A percentile compares a stretch with the other conserved stretches of the same genome.
phyloP scores from a whole-genome alignment of 2,113 vertebrate species.

The Macquaria australasica region DNA sequence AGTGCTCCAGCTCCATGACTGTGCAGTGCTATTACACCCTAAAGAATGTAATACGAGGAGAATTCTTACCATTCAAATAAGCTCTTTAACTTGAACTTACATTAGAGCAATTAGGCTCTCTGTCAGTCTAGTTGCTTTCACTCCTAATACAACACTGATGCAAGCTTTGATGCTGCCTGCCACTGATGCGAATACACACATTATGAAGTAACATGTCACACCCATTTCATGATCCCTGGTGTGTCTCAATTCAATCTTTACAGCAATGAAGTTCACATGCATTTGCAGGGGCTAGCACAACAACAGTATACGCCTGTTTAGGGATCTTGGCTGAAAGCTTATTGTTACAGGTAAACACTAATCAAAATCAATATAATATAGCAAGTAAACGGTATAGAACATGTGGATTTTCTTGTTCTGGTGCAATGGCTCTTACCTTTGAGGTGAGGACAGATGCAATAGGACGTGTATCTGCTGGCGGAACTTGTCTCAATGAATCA shows the following conservation, averaged over 20 bases:
- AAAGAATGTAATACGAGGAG: conserved; percentile 30
- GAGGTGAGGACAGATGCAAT: conserved; percentile 51
- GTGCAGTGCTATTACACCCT: conserved; percentile 78
- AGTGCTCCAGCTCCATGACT: conserved; percentile 98
- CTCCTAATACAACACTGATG: conserved; percentile 16
- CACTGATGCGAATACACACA: conserved; percentile 51
- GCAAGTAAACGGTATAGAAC: neutral
- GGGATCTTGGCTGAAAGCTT: neutral
- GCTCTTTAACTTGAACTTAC: neutral
- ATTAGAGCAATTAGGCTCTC: neutral
- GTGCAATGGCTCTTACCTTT: conserved; percentile 70
- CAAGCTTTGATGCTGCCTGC: conserved; percentile 38
- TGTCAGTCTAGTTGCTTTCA: conserved; percentile 5
- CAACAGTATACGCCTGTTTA: neutral
- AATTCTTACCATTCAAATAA: neutral
- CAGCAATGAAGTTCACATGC: conserved; percentile 3
- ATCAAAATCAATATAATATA: neutral
- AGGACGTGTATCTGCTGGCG: conserved; percentile 9
- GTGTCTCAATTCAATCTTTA: conserved; percentile 15
- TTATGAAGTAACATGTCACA: conserved; percentile 71
- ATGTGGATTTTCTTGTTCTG: conserved; percentile 3
- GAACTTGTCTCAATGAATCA: conserved; percentile 40
- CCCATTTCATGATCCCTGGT: conserved; percentile 67
- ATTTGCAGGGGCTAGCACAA: neutral
- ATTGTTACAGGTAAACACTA: neutral